A percentile compares a stretch with the other conserved stretches of the same genome.
These are phyloP conservation scores for Eledone cirrhosa DNA, from an alignment of 2,888 invertebrate genomes.

Conservation along the genomic window DNA sequence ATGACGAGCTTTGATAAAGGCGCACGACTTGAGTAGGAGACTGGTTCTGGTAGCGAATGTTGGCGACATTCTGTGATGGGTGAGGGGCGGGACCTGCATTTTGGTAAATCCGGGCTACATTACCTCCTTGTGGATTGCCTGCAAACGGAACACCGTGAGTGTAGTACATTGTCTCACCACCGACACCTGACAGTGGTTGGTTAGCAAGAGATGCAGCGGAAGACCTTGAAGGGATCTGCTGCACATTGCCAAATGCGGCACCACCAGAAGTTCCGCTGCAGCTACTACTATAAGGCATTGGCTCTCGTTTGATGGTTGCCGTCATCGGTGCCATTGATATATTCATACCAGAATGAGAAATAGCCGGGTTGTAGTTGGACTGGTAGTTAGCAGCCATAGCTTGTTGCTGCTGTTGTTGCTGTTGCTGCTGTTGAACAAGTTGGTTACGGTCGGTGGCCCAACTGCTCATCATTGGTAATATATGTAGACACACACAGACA, in stretches of 20 bases:
- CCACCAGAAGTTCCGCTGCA: conserved; percentile 1
- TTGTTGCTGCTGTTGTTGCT: conserved; percentile 19
- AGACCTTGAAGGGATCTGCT: neutral
- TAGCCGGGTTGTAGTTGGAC: conserved; percentile 9
- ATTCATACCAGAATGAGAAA: neutral
- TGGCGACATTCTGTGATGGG: neutral
- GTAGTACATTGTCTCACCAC: conserved; percentile 21
- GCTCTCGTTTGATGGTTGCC: conserved; percentile 14
- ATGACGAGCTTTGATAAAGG: conserved; percentile 1
- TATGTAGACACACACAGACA: too few relatives aligned
- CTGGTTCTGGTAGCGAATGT: conserved; percentile 13
- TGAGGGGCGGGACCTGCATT: neutral
- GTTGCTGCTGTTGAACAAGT: neutral
- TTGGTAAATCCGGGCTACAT: conserved; percentile 18
- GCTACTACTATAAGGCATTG: conserved; percentile 21
- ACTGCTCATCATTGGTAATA: conserved; percentile 1
- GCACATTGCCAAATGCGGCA: neutral
- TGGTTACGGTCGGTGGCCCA: conserved; percentile 12
- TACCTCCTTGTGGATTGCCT: neutral
- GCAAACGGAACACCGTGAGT: neutral
- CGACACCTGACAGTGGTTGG: neutral
- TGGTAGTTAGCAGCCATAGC: conserved; percentile 18
- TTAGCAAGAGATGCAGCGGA: neutral
- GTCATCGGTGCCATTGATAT: conserved; percentile 12
- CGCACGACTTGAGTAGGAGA: neutral